Conservation (phyloP, 2,113 vertebrate genomes). For the Cheilinus undulatus region DNA sequence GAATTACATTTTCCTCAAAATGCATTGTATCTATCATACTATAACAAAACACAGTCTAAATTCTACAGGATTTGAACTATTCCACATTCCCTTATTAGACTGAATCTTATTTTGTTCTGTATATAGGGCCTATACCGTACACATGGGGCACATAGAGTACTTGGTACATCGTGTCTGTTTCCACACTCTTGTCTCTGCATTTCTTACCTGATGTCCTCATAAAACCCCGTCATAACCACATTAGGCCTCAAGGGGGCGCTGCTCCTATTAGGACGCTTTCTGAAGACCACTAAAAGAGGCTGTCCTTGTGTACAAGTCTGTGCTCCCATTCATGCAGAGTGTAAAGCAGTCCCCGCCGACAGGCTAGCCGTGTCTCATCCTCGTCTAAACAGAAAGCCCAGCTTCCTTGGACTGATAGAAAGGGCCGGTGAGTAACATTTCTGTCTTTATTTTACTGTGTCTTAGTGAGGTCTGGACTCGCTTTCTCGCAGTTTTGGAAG, state of each 20-base stretch:
- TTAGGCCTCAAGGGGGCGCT: conserved; percentile 35
- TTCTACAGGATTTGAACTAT: too few species aligned
- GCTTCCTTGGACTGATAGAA: neutral
- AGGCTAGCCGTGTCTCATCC: conserved; percentile 19
- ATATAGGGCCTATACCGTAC: neutral
- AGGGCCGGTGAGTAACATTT: conserved; percentile 60
- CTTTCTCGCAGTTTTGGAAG: neutral
- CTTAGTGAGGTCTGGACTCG: fast-evolving
- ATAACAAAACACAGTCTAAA: neutral
- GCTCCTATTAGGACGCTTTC: neutral
- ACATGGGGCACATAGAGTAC: neutral
- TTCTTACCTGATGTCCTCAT: conserved; percentile 3
- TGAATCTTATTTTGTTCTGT: neutral
- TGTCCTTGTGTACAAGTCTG: conserved; percentile 39
- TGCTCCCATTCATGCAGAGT: conserved; percentile 69
- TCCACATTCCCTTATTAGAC: neutral
- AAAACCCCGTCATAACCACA: neutral
- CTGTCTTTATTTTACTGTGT: neutral
- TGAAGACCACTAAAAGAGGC: conserved; percentile 19
- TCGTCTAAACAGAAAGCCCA: conserved; percentile 11
- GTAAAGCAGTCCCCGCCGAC: conserved; percentile 12
- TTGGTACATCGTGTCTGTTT: neutral
- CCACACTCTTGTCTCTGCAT: neutral
- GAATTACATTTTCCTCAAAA: too few species aligned
- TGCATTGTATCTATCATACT: too few species aligned